Evolutionary conservation across 2,888 invertebrate species (phyloP).

Genomic region (Micoletzkya japonica): DNA sequence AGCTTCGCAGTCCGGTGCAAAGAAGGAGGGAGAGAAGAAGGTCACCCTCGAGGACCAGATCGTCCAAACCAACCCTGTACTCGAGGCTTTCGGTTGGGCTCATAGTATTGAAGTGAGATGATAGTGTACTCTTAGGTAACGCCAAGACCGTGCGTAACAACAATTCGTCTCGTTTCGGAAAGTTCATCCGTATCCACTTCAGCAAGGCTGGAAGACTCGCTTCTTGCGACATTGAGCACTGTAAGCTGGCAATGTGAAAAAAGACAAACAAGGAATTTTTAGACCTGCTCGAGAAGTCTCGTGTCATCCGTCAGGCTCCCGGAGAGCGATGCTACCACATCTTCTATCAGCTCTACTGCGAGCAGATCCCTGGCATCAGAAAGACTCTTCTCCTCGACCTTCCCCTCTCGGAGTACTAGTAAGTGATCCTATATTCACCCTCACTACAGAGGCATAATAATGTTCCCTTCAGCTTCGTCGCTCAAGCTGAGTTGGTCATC

Average conservation of each 20-base stretch:
- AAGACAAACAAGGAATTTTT: constrained; percentile 48
- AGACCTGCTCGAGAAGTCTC: constrained; percentile 99
- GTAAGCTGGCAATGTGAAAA: constrained; percentile 72
- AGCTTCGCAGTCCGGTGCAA: constrained; percentile 66
- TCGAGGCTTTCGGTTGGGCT: constrained; percentile 87
- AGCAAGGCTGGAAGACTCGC: constrained; percentile 98
- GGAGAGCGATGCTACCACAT: constrained; percentile 99
- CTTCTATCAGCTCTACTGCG: constrained; percentile 88
- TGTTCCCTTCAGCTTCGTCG: constrained; percentile 72
- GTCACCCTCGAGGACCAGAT: constrained; percentile 98
- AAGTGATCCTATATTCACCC: neutral
- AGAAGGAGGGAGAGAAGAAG: constrained; percentile 59
- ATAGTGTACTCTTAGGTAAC: constrained; percentile 76
- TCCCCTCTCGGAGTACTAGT: constrained; percentile 51
- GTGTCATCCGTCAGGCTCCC: constrained; percentile 98
- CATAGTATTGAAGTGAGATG: neutral
- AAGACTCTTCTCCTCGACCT: constrained; percentile 51
- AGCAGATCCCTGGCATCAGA: constrained; percentile 45
- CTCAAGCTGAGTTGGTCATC: constrained; percentile 91
- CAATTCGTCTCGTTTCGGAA: constrained; percentile 99
- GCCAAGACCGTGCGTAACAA: constrained; percentile 99
- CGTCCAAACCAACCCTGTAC: constrained; percentile 98
- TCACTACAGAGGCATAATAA: neutral
- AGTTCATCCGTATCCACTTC: constrained; percentile 99
- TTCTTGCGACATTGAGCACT: constrained; percentile 99